phyloP scores from a whole-genome alignment of 2,888 invertebrate genomes.

The Iselma pallidipennis region DNA sequence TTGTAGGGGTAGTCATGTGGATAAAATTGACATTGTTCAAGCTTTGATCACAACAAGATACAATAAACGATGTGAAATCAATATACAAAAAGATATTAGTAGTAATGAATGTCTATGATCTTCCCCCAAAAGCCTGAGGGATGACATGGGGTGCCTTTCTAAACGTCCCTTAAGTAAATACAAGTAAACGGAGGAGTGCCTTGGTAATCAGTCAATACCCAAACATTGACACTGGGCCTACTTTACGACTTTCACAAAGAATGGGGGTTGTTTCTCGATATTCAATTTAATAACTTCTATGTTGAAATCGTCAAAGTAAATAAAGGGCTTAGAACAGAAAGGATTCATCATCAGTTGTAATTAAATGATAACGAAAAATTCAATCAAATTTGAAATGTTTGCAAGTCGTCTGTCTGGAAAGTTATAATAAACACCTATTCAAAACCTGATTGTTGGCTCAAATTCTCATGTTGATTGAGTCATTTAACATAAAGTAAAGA shows the following conservation, averaged over 20 bases:
- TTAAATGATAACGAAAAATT: conserved; percentile 22
- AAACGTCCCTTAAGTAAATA: conserved; percentile 37
- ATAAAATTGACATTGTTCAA: not conserved
- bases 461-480: not conserved
- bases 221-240: conserved; percentile 41
- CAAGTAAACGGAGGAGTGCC: conserved; percentile 35
- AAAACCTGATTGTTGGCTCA: not conserved
- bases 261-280: conserved; percentile 35
- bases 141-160: conserved; percentile 27
- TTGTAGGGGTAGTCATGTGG: not conserved
- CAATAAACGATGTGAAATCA: conserved; percentile 17
- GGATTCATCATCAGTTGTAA: conserved; percentile 15
- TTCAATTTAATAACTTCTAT: conserved; percentile 38
- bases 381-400: conserved; percentile 10
- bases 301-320: conserved; percentile 34
- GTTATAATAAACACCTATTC: not conserved
- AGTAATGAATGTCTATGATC: conserved; percentile 35
- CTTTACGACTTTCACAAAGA: conserved; percentile 29
- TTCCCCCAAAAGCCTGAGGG: conserved; percentile 26
- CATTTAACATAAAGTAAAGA: no score
- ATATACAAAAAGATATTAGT: conserved; percentile 41
- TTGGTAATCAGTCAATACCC: conserved; percentile 39
- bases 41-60: not conserved
- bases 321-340: conserved; percentile 17
- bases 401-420: conserved; percentile 12